phyloP scores from a whole-genome alignment of 2,888 invertebrate genomes.

The Drosophila pegasa region DNA sequence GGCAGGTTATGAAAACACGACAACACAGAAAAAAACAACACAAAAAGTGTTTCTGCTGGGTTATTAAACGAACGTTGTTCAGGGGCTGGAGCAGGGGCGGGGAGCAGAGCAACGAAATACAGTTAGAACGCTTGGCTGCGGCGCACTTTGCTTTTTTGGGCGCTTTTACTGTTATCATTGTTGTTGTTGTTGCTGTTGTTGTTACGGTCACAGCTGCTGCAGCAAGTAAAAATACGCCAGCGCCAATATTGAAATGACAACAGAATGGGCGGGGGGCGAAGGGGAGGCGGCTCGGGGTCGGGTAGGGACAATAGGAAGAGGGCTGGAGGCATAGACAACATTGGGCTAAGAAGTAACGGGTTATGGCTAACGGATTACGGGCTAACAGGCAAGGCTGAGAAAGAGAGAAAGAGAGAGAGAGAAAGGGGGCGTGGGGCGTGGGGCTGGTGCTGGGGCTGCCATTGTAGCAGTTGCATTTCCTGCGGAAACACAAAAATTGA shows the following conservation, averaged over 20 bases:
- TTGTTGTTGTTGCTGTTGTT: slow-evolving; percentile 32
- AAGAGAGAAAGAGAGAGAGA: background rate
- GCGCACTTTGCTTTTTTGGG: slow-evolving; percentile 61
- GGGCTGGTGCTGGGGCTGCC: slow-evolving; percentile 12
- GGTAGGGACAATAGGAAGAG: background rate
- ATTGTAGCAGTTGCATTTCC: slow-evolving; percentile 76
- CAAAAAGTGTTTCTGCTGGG: slow-evolving; percentile 38
- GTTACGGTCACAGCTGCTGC: slow-evolving; percentile 72
- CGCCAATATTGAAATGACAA: slow-evolving; percentile 79
- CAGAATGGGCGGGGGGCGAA: slow-evolving; percentile 35
- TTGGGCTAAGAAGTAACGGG: slow-evolving; percentile 56
- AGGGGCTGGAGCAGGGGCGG: background rate
- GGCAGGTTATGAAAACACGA: slow-evolving; percentile 73
- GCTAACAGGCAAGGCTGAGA: slow-evolving; percentile 13
- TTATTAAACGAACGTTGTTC: slow-evolving; percentile 63
- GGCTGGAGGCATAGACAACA: slow-evolving; percentile 4
- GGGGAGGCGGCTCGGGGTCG: slow-evolving; percentile 1
- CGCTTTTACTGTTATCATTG: slow-evolving; percentile 56
- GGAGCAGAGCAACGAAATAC: slow-evolving; percentile 51
- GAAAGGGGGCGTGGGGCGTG: background rate
- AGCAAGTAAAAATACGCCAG: slow-evolving; percentile 76
- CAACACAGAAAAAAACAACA: background rate
- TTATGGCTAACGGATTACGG: slow-evolving; percentile 57
- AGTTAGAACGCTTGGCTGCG: slow-evolving; percentile 62
- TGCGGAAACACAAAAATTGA: slow-evolving; percentile 79